These are phyloP conservation scores for Crotalus viridis DNA, from an alignment of 2,113 vertebrate genomes.

Conservation along the genomic window DNA sequence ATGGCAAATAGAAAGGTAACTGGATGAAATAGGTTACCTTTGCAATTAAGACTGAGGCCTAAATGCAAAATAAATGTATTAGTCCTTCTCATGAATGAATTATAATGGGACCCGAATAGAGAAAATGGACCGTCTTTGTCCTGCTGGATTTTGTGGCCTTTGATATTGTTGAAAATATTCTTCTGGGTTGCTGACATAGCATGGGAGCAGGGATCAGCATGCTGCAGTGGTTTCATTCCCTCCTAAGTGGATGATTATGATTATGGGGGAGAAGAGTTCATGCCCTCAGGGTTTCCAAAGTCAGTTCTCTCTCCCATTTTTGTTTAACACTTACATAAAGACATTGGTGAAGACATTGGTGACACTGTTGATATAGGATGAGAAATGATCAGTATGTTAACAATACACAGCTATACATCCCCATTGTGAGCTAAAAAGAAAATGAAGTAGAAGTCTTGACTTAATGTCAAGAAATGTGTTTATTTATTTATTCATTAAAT, in stretches of 20 bases:
- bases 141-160: not conserved
- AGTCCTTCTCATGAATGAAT: not conserved
- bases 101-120: not conserved
- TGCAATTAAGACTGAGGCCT: not conserved
- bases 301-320: not conserved
- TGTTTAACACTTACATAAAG: not conserved
- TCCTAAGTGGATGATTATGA: not conserved
- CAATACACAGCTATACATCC: not conserved
- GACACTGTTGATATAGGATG: not conserved
- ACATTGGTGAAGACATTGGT: not conserved
- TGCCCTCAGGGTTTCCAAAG: not conserved
- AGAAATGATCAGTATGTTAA: not conserved
- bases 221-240: not conserved
- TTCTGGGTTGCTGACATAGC: not conserved
- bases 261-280: not conserved
- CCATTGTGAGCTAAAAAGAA: not conserved
- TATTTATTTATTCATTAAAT: too few species aligned
- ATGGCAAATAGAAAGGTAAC: not conserved
- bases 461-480: not conserved
- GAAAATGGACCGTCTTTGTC: not conserved
- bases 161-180: not conserved
- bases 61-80: not conserved
- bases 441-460: not conserved
- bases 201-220: not conserved
- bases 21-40: not conserved